A percentile compares a stretch with the other conserved stretches of the same genome.
Conservation (phyloP, 2,113 vertebrate genomes). For the Mobula hypostoma region DNA sequence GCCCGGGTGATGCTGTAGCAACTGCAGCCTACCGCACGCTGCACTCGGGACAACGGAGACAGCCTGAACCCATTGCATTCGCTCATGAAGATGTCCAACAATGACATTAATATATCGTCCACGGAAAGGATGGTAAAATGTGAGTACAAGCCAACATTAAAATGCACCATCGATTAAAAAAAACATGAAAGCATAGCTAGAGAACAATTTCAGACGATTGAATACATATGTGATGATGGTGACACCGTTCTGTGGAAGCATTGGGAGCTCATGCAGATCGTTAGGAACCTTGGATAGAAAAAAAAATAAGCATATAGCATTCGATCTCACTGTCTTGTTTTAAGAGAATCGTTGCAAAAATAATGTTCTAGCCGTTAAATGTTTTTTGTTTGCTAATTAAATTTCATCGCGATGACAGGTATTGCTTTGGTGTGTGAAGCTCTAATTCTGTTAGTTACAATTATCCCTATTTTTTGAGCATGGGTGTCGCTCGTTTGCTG, state of each 20-base stretch:
- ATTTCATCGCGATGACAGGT: not conserved
- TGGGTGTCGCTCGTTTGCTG: slow-evolving; percentile 21
- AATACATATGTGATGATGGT: not conserved
- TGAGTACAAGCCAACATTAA: slow-evolving; percentile 48
- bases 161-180: not conserved
- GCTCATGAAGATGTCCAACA: slow-evolving; percentile 76
- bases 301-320: not conserved
- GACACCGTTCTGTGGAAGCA: not conserved
- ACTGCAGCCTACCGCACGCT: slow-evolving; percentile 46
- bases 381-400: not conserved
- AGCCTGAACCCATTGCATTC: slow-evolving; percentile 57
- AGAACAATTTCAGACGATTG: not conserved
- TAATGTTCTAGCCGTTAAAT: not conserved
- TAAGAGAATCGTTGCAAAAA: not conserved
- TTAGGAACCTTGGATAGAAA: not conserved
- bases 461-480: not conserved
- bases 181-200: not conserved
- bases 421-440: not conserved
- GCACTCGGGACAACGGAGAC: slow-evolving; percentile 49
- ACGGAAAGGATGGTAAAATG: slow-evolving; percentile 70
- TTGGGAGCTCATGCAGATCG: not conserved
- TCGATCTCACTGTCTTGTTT: not conserved
- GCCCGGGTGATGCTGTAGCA: slow-evolving; percentile 43
- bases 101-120: slow-evolving; percentile 68
- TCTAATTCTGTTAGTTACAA: slow-evolving; percentile 10